These are phyloP conservation scores for Nothobranchius kuhntae DNA, from an alignment of 2,113 vertebrate genomes.

Conservation along the genomic window DNA sequence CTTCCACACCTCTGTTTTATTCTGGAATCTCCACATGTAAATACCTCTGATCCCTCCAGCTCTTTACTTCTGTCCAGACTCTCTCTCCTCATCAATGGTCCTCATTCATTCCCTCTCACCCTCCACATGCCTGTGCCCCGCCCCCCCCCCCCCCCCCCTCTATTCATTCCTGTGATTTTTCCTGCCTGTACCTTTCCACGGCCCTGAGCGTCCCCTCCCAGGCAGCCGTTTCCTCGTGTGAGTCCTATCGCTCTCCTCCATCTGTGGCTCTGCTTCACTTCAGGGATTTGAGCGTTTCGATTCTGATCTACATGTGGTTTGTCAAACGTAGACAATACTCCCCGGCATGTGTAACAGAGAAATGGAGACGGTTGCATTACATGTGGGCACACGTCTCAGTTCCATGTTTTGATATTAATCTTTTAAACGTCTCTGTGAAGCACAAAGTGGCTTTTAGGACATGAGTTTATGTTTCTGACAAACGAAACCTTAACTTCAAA, in stretches of 20 bases:
- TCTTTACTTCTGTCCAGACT: slow-evolving; percentile 45
- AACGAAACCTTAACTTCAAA: slow-evolving; percentile 1
- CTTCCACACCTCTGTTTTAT: slow-evolving; percentile 26
- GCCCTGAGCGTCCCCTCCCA: slow-evolving; percentile 33
- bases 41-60: slow-evolving; percentile 58
- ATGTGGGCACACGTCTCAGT: neutral
- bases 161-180: slow-evolving; percentile 72
- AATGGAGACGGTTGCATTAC: slow-evolving; percentile 1
- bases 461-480: slow-evolving; percentile 14
- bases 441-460: neutral
- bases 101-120: slow-evolving; percentile 70
- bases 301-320: slow-evolving; percentile 30
- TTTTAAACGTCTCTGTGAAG: neutral
- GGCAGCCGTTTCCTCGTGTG: slow-evolving; percentile 20
- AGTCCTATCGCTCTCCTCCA: slow-evolving; percentile 40
- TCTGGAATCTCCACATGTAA: slow-evolving; percentile 64
- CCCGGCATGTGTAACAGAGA: neutral
- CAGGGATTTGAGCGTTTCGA: slow-evolving; percentile 42
- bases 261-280: slow-evolving; percentile 48
- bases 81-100: slow-evolving; percentile 68
- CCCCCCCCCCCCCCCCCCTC: slow-evolving; percentile 55
- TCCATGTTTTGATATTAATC: slow-evolving; percentile 12
- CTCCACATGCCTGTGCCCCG: slow-evolving; percentile 67
- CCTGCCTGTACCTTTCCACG: slow-evolving; percentile 69
- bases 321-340: slow-evolving; percentile 26